Evolutionary conservation across 2,113 vertebrate genomes (phyloP).

Genomic region (Nymphicus hollandicus): DNA sequence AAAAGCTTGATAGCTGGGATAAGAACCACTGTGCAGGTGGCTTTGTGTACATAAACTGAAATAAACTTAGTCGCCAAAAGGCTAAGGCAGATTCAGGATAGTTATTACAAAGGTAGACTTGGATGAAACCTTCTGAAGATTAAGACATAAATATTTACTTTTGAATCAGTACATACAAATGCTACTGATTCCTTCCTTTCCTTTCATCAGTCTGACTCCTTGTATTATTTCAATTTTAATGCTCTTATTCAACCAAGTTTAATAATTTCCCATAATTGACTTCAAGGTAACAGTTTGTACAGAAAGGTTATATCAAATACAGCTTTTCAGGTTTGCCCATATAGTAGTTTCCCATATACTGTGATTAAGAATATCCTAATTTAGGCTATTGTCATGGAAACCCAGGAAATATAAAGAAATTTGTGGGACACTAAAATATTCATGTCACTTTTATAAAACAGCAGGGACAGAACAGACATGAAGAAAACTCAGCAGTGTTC

Average conservation of each 20-base stretch:
- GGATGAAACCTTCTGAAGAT: background rate
- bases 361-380: background rate
- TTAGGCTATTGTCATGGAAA: conserved; percentile 5
- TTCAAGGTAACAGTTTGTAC: background rate
- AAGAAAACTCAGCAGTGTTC: background rate
- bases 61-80: background rate
- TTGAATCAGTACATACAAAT: background rate
- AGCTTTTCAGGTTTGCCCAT: background rate
- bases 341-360: background rate
- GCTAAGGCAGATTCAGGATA: background rate
- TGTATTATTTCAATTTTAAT: background rate
- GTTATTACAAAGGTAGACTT: background rate
- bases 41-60: background rate
- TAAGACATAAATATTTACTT: background rate
- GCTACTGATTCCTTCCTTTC: background rate
- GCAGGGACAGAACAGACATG: background rate
- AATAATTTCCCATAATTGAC: background rate
- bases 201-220: background rate
- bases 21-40: background rate
- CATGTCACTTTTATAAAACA: background rate
- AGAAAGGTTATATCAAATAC: background rate
- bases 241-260: background rate
- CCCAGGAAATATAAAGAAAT: background rate
- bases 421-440: background rate
- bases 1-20: background rate